Evolutionary conservation across 2,113 vertebrate genomes (phyloP), one percentile per base, ranked within the genome.

Genomic region (Heterochromis multidens): DNA sequence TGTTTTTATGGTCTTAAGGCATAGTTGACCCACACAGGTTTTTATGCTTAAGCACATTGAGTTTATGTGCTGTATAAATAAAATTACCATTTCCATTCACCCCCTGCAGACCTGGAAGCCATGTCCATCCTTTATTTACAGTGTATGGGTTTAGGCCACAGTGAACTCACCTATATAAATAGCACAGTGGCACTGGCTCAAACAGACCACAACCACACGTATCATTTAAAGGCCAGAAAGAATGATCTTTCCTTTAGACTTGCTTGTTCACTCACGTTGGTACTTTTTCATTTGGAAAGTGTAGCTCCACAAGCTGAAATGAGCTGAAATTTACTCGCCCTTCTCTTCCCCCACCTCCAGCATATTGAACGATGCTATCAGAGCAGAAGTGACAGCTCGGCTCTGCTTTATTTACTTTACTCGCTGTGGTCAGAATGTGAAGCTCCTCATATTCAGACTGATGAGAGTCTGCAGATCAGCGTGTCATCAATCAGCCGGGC

Each of bases 401-500:
- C 90, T 91, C 86, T 81, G 89, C 92, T 93, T 94, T 94, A 93
- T 95, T 92, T 94, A 95, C 94, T 90, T 84, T 86, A 89, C 88
- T 85, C 70, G 79, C 84, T 76, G 87, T 91, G 93, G 94, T 95
- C 94, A 95, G 91, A 94, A 90, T 91, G 90, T 78, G 88, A 91
- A 88, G 89, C 92, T 92, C 85, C 92, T 95, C 93, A 87, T 92
- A 90, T 92, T 93, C 89, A 67, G 90, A 85, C 90, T 93, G 94
- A 95, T 89, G 87, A 92, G 90, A 93, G 90, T 94, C 92, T 91
- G 80, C 90, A 84, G 89, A 93, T 94, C 92, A 86, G 87, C 83
- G 86, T 93, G 77, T 94, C 93, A 87, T 95, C 94, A 95, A 97
- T 96, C 95, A 96, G 84, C 74, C 37, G 25, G 11, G 95, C 91